A percentile compares a stretch with the other conserved stretches of the same genome.
Evolutionary conservation across 2,888 invertebrate genomes (phyloP).

Genomic region (Nymphalis polychloros): DNA sequence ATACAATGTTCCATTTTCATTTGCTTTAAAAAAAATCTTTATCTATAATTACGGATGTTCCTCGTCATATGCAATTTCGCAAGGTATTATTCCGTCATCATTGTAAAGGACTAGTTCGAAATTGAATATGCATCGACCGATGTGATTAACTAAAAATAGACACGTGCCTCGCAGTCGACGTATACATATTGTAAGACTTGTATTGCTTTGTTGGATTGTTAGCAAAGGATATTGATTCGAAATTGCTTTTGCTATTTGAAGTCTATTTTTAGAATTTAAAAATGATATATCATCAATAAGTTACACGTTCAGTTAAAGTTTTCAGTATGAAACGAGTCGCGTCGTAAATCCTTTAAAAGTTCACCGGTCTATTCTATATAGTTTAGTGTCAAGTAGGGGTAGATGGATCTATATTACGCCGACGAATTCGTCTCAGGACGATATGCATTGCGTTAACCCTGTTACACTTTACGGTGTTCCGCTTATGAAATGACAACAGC

Average conservation of each 20-base stretch:
- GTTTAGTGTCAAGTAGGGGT: conserved; percentile 43
- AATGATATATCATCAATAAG: conserved; percentile 38
- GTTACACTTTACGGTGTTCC: conserved; percentile 57
- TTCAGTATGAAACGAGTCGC: conserved; percentile 38
- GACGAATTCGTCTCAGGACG: conserved; percentile 55
- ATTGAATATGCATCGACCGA: conserved; percentile 22
- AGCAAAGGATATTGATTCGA: conserved; percentile 39
- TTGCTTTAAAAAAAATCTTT: no score
- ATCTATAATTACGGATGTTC: not conserved
- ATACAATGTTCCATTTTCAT: not conserved
- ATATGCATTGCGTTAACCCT: conserved; percentile 55
- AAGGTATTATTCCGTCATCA: not conserved
- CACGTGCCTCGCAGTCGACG: conserved; percentile 19
- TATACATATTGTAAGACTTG: conserved; percentile 19
- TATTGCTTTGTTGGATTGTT: conserved; percentile 25
- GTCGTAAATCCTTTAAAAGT: conserved; percentile 42
- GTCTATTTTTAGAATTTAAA: conserved; percentile 37
- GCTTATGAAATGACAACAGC: conserved; percentile 60
- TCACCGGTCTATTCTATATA: conserved; percentile 35
- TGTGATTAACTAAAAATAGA: conserved; percentile 28
- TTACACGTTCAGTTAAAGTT: conserved; percentile 38
- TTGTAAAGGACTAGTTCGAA: conserved; percentile 10
- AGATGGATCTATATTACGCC: conserved; percentile 45
- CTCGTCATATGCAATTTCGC: not conserved
- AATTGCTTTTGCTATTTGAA: conserved; percentile 39